Evolutionary conservation across 2,888 invertebrate genomes (phyloP), one percentile per base, ranked within the genome.

Genomic region (Physocephala rufipes): DNA sequence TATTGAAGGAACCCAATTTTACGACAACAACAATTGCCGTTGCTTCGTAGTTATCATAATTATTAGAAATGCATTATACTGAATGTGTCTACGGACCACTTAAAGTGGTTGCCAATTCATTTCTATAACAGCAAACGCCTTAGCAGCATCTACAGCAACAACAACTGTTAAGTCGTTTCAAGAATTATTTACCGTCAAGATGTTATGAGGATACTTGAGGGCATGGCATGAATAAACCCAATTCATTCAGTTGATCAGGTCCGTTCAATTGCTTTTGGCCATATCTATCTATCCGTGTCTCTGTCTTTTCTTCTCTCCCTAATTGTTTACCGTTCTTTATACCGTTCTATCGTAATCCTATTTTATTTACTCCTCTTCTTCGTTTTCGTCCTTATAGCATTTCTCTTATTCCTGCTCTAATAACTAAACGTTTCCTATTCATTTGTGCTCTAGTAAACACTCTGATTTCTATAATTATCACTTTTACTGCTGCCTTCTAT

Each of bases 271-370:
- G 36, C 36, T 36, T 53, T 21, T 21, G 24, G 47, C 4, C 4
- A 21, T 61, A 13, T 49, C 51, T 24, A 26, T 49, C 28, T 49
- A 16, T 49, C 28, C 7, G 26, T 26, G n/a, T 16, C 67, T 58
- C 43, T 55, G 2, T 36, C 55, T 58, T 24, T 36, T 55, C 55
- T 55, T 36, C 58, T 58, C 55, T 67, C 30, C 58, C 67, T 67
- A n/a, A n/a, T n/a, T n/a, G n/a, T 24, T 53, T 28, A 2, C 28
- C 58, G 19, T 30, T 58, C n/a, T 45, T 9, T n/a, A 16, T n/a
- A 9, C 16, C 45, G 15, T 24, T 19, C 45, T 47, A 13, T 45
- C 45, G 36, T 12, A n/a, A n/a, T 2, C 2, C 7, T n/a, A 24
- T 61, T 7, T 4, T 15, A 26, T 16, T 21, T 12, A 24, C n/a